Percentiles rank a stretch among this genome's conserved stretches.
These are phyloP conservation scores for Nemapogon koenigi DNA, from an alignment of 2,888 invertebrate genomes.

Conservation along the genomic window DNA sequence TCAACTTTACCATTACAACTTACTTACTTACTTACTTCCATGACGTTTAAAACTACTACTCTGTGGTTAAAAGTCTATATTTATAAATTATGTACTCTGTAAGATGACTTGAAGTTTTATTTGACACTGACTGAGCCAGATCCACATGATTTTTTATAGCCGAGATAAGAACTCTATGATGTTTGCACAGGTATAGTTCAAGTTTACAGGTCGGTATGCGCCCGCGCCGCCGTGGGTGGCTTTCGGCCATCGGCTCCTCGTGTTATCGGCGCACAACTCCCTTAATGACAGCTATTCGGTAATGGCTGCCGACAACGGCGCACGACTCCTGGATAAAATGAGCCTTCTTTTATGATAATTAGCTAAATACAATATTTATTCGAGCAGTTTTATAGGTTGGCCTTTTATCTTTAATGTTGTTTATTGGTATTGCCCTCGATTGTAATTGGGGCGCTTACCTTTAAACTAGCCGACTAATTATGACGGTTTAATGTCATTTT, in stretches of 20 bases:
- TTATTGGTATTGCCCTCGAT: conserved; percentile 48
- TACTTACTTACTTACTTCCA: no score
- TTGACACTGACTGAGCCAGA: no score
- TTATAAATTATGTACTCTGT: no score
- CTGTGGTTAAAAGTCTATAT: no score
- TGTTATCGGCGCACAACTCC: conserved; percentile 24
- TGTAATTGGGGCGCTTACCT: no score
- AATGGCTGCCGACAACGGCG: conserved; percentile 28
- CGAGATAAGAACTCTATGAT: no score
- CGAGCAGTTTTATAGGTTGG: conserved; percentile 38
- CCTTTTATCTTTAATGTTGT: conserved; percentile 44
- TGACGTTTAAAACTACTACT: no score
- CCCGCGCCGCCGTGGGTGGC: conserved; percentile 13
- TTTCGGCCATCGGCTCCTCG: conserved; percentile 6
- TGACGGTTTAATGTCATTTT: no score
- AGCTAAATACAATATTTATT: conserved; percentile 54
- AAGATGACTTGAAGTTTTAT: no score
- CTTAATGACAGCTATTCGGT: conserved; percentile 56
- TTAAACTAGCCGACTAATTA: no score
- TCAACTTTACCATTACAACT: no score
- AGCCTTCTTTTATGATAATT: conserved; percentile 55
- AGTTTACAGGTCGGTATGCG: conserved; percentile 31
- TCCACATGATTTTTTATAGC: no score
- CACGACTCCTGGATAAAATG: conserved; percentile 22
- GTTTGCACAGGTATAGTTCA: conserved; percentile 34